These are phyloP conservation scores for Pogonocichla stellata DNA, from an alignment of 2,113 vertebrate genomes.

Conservation along the genomic window DNA sequence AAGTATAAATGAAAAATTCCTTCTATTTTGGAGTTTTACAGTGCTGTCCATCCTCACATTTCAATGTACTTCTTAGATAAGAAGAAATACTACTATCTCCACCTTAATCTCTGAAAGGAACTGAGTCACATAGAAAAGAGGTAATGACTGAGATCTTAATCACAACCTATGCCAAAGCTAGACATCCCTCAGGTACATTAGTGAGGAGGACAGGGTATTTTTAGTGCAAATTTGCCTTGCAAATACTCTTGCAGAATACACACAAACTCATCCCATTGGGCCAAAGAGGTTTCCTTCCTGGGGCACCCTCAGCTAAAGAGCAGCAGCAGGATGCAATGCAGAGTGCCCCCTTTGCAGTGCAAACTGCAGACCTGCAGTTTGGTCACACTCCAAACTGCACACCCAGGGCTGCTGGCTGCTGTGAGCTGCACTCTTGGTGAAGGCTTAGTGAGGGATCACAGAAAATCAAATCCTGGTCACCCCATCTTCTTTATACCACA, in stretches of 20 bases:
- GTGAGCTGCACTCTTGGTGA: background rate
- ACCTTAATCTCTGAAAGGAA: background rate
- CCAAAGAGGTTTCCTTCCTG: background rate
- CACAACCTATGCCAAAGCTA: background rate
- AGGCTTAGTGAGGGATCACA: background rate
- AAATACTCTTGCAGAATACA: background rate
- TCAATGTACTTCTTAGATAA: background rate
- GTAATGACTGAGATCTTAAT: background rate
- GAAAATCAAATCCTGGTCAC: background rate
- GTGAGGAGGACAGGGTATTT: background rate
- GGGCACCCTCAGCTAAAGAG: background rate
- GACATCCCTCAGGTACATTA: background rate
- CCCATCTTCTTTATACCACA: background rate
- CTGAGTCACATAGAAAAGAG: background rate
- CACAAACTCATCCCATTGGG: background rate
- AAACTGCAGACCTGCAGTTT: no score
- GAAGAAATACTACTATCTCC: background rate
- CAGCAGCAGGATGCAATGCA: background rate
- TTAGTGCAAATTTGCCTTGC: background rate
- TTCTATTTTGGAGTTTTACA: background rate
- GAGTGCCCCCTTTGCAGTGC: background rate
- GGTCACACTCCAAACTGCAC: background rate
- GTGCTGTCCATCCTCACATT: background rate
- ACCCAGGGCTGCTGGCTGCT: background rate
- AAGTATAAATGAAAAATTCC: background rate